Evolutionary conservation across 2,113 vertebrate genomes (phyloP).

Genomic region (Hippocampus abdominalis): DNA sequence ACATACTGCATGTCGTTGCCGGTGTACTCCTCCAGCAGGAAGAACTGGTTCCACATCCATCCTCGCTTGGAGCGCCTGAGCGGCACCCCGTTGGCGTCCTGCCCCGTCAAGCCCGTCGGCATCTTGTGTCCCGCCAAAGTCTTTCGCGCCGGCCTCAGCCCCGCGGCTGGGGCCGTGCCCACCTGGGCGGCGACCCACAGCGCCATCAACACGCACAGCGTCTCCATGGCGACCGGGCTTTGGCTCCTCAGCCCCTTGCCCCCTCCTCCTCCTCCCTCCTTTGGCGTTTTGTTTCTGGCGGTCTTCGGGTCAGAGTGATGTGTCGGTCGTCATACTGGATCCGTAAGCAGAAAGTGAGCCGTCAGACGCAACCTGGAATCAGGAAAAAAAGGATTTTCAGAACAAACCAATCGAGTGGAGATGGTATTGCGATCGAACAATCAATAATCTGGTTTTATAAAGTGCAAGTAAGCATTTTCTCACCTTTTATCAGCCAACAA

Average conservation of each 20-base stretch:
- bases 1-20: constrained; percentile 91
- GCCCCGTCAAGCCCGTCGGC: constrained; percentile 41
- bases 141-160: constrained; percentile 76
- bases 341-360: not conserved
- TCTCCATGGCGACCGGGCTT: constrained; percentile 44
- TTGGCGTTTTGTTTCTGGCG: not conserved
- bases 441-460: too few species aligned
- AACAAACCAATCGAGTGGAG: too few species aligned
- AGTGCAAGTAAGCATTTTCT: too few species aligned
- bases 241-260: not conserved
- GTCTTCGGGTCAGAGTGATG: constrained; percentile 1
- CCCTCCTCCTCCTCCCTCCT: not conserved
- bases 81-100: constrained; percentile 64
- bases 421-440: too few species aligned
- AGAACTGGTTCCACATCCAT: constrained; percentile 99
- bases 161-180: constrained; percentile 70
- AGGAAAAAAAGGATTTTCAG: not conserved
- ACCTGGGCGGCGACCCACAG: constrained; percentile 73
- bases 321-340: not conserved
- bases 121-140: constrained; percentile 76
- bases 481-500: too few species aligned
- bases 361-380: not conserved
- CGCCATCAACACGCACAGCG: constrained; percentile 37
- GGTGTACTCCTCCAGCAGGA: constrained; percentile 92
- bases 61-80: constrained; percentile 88